Conservation (phyloP, 2,113 vertebrate species). For the Melanerpes formicivorus region DNA sequence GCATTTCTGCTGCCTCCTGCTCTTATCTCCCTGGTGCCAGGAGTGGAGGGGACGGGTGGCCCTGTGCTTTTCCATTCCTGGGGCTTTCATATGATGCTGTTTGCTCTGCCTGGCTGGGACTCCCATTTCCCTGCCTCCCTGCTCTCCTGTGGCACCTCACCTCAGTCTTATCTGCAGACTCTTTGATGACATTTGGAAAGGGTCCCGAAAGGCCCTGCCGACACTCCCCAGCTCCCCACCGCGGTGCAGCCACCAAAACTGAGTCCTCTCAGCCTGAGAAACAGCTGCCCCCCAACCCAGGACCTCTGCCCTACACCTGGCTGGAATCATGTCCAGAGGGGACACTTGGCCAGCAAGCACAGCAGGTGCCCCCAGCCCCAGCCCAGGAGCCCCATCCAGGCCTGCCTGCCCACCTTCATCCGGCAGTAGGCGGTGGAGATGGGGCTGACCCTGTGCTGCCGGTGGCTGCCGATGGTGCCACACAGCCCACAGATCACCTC, state of each 20-base stretch:
- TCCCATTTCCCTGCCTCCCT: background rate
- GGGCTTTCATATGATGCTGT: constrained; percentile 6
- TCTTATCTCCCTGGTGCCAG: background rate
- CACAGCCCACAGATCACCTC: constrained; percentile 86
- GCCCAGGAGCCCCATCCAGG: accelerated
- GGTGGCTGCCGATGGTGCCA: constrained; percentile 83
- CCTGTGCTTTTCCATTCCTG: background rate
- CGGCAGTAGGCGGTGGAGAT: constrained; percentile 80
- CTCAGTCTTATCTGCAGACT: constrained; percentile 13
- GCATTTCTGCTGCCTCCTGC: background rate
- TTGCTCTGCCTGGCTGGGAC: background rate
- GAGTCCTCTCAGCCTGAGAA: background rate
- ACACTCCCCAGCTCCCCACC: background rate
- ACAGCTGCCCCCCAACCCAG: background rate
- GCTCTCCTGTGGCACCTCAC: background rate
- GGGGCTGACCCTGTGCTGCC: constrained; percentile 79
- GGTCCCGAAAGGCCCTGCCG: background rate
- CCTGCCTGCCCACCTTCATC: constrained; percentile 80
- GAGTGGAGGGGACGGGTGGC: background rate
- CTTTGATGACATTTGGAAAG: background rate
- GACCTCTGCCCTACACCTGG: background rate
- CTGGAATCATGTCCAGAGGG: background rate
- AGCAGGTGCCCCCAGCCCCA: background rate
- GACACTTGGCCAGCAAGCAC: background rate
- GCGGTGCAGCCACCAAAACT: background rate